Conservation (phyloP, 2,888 invertebrate genomes). For the Trachelus tabidus region DNA sequence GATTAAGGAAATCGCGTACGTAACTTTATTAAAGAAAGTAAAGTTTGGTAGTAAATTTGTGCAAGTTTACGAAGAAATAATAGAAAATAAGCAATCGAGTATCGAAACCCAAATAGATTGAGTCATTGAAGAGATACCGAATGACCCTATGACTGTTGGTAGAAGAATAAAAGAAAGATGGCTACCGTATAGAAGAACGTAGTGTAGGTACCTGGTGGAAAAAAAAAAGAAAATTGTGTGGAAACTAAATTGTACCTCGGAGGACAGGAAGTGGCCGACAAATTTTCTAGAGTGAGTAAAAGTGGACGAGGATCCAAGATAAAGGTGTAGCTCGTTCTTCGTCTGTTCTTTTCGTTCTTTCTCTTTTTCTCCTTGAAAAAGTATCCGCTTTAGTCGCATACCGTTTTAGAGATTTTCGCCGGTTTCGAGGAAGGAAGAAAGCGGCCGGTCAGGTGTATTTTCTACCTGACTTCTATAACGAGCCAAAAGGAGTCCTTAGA, state of each 20-base stretch:
- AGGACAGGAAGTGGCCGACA: neutral
- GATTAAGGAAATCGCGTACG: neutral
- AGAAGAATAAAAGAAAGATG: neutral
- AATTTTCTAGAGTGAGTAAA: neutral
- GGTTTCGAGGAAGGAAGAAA: slow-evolving; percentile 5
- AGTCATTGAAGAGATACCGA: neutral
- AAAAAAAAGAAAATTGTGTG: neutral
- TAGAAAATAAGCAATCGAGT: neutral
- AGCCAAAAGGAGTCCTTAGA: neutral
- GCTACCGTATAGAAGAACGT: neutral
- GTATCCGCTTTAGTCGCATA: neutral
- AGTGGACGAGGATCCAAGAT: neutral
- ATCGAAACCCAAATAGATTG: neutral
- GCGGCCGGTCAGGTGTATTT: neutral
- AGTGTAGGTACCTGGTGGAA: neutral
- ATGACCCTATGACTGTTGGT: neutral
- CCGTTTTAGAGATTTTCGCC: neutral
- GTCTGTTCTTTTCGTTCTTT: neutral
- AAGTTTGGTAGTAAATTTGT: neutral
- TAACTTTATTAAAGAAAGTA: neutral
- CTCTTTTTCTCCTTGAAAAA: neutral
- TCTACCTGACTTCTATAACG: slow-evolving; percentile 1
- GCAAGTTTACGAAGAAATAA: neutral
- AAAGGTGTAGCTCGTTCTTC: neutral
- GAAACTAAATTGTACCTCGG: neutral